Evolutionary conservation across 2,797 vertebrate genomes (phyloP).

Genomic region (Phyllotis vaccarum): DNA sequence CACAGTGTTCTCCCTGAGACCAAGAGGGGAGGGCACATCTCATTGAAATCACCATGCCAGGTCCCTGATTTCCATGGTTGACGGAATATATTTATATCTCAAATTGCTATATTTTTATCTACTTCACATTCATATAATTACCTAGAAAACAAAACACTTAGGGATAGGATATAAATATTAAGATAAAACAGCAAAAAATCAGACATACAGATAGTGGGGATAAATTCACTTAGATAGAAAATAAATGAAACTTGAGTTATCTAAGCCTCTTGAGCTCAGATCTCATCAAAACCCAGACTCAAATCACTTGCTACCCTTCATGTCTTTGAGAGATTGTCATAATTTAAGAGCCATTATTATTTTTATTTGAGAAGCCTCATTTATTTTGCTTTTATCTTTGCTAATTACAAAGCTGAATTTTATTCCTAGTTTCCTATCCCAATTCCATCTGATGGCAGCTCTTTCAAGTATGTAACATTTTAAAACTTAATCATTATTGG

Average conservation of each 20-base stretch:
- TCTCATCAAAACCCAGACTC: neutral
- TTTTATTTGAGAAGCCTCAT: neutral
- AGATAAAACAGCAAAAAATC: neutral
- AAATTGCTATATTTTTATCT: neutral
- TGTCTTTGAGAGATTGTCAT: neutral
- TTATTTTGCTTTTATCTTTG: constrained; percentile 49
- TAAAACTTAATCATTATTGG: neutral
- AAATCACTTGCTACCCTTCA: neutral
- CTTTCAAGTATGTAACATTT: constrained; percentile 13
- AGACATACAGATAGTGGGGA: neutral
- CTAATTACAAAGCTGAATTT: neutral
- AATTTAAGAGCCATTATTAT: neutral
- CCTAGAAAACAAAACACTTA: neutral
- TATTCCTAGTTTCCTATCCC: neutral
- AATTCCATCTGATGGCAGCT: neutral
- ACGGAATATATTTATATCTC: neutral
- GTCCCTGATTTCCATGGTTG: neutral
- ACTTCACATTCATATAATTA: constrained; percentile 2
- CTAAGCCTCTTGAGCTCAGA: neutral
- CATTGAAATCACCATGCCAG: neutral
- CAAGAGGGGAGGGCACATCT: neutral
- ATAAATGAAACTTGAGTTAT: constrained; percentile 6
- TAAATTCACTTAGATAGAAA: constrained; percentile 38
- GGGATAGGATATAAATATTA: neutral
- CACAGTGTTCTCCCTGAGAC: neutral